Evolutionary conservation across 2,888 invertebrate genomes (phyloP).

Genomic region (Lissocephala sabroskyi): DNA sequence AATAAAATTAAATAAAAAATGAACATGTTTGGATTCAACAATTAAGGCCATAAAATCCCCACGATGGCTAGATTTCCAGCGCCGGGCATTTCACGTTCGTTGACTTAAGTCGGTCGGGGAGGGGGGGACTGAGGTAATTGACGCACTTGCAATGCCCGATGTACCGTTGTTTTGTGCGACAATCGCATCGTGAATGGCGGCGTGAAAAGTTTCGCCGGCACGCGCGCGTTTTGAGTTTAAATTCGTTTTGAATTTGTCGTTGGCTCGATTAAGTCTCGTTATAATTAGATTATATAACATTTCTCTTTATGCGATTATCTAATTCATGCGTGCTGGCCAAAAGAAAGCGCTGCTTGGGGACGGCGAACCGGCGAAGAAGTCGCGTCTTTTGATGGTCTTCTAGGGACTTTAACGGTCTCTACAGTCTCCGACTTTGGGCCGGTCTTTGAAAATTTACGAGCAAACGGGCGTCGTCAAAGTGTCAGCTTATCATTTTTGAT

Average conservation of each 20-base stretch:
- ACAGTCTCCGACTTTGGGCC: no score
- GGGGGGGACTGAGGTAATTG: background rate
- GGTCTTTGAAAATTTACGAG: no score
- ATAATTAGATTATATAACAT: conserved; percentile 59
- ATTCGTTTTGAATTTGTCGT: conserved; percentile 6
- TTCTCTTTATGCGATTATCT: conserved; percentile 3
- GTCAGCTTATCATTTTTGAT: no score
- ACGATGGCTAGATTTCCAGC: no score
- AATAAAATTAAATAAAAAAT: conserved; percentile 22
- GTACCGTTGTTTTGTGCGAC: background rate
- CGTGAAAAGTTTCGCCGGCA: conserved; percentile 47
- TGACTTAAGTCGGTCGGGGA: conserved; percentile 41
- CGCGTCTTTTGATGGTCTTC: conserved; percentile 40
- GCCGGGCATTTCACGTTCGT: conserved; percentile 50
- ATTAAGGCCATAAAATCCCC: conserved; percentile 2
- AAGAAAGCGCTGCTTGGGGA: conserved; percentile 57
- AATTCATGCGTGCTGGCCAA: conserved; percentile 20
- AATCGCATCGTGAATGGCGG: conserved; percentile 12
- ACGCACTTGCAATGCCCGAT: background rate
- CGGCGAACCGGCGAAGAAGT: conserved; percentile 49
- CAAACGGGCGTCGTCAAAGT: no score
- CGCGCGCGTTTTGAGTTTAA: conserved; percentile 42
- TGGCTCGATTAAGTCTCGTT: conserved; percentile 29
- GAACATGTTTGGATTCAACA: conserved; percentile 22
- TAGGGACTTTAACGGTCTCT: no score